Evolutionary conservation across 37 sponge, comb jelly and placozoan genomes (phyloP), one percentile per base, ranked within the genome.

Genomic region (Crambe crambe): DNA sequence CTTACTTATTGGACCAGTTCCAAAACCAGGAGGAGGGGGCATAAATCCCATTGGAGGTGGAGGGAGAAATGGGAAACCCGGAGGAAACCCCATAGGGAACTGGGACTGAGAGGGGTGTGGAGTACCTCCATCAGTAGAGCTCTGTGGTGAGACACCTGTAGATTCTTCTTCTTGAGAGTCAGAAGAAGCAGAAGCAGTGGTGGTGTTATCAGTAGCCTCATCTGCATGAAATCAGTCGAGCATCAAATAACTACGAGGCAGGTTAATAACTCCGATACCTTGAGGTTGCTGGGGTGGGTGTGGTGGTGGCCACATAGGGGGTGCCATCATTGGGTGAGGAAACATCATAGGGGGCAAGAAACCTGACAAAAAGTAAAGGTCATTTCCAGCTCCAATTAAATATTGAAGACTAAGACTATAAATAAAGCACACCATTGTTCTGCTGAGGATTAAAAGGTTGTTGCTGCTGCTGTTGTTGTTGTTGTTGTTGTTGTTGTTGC

Each of bases 401-500:
- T 34, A 15, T 29, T 9, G 37, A 68, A 34, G 3, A 37, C 2
- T 68, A 20, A 68, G 37, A 37, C 38, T 62, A 62, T 26, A 68
- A 15, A 2, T 22, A 41, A 41, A 6, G 23, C 70, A 2, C 3
- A 70, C 70, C 70, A 42, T 70, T 39, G 42, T 70, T 70, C 70
- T 38, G 70, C 42, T 68, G 68, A 9, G 37, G 35, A 15, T 42
- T 20, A 41, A 39, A 39, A 40, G 32, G 58, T 51, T 29, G 41
- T 58, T 80, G 70, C 35, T 37, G 81, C 41, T 54, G 71, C 17
- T 6, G 72, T 70, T 56, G 81, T 68, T 21, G 76, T 37, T 41
- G 84, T 68, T 74, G 75, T 20, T 66, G 59, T 36, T 68, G 68
- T 27, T 3, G 35, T 9, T 42, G 23, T 23, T 20, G 18, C 2